Evolutionary conservation across 2,797 vertebrate genomes (phyloP).

Genomic region (Salarias fasciatus): DNA sequence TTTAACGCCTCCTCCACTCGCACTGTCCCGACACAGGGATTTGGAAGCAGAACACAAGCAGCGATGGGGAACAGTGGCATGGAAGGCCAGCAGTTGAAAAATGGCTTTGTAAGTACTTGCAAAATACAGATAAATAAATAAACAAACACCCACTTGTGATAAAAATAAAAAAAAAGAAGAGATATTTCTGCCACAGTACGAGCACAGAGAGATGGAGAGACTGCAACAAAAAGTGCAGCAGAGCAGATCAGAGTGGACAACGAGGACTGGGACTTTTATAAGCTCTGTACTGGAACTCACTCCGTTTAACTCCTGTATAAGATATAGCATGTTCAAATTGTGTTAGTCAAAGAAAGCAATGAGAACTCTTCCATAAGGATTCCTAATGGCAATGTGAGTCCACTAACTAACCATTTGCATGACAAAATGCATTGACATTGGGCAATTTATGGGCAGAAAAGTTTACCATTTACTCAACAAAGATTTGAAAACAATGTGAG

Average conservation of each 20-base stretch:
- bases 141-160: slow-evolving; percentile 53
- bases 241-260: slow-evolving; percentile 24
- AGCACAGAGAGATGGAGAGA: slow-evolving; percentile 21
- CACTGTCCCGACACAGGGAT: slow-evolving; percentile 34
- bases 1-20: slow-evolving; percentile 44
- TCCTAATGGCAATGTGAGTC: too few relatives aligned
- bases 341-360: neutral
- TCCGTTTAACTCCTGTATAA: too few relatives aligned
- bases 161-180: slow-evolving; percentile 55
- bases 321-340: neutral
- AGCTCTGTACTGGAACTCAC: neutral
- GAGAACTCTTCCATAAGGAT: too few relatives aligned
- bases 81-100: neutral
- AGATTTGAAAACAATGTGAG: too few relatives aligned
- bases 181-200: slow-evolving; percentile 32
- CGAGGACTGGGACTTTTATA: slow-evolving; percentile 4
- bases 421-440: too few relatives aligned
- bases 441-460: too few relatives aligned
- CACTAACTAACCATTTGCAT: too few relatives aligned
- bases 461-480: too few relatives aligned
- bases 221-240: slow-evolving; percentile 3
- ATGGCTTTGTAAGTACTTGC: slow-evolving; percentile 5
- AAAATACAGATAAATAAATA: slow-evolving; percentile 5
- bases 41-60: slow-evolving; percentile 16
- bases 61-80: slow-evolving; percentile 8